A percentile compares a stretch with the other conserved stretches of the same genome.
Conservation (phyloP, 2,888 invertebrate genomes). For the Calliopum simillimum region DNA sequence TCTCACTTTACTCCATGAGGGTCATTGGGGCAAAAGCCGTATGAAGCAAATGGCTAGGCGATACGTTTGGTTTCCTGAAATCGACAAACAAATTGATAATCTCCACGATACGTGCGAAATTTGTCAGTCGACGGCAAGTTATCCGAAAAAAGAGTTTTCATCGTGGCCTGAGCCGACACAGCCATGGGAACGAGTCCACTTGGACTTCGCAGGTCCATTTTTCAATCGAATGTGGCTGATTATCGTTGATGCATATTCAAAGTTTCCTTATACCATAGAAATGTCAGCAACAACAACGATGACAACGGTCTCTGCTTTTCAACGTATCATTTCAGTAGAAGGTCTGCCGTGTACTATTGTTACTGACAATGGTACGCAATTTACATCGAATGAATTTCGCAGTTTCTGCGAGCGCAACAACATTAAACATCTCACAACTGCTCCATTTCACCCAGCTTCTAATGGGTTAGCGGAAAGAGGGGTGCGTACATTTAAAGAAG, state of each 20-base stretch:
- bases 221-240: slow-evolving; percentile 41
- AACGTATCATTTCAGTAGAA: slow-evolving; percentile 48
- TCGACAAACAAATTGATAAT: slow-evolving; percentile 29
- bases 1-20: slow-evolving; percentile 30
- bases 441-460: slow-evolving; percentile 48
- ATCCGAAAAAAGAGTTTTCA: slow-evolving; percentile 20
- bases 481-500: slow-evolving; percentile 43
- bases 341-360: slow-evolving; percentile 48
- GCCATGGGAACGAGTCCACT: slow-evolving; percentile 35
- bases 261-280: slow-evolving; percentile 34
- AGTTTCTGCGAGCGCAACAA: slow-evolving; percentile 46
- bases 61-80: slow-evolving; percentile 35
- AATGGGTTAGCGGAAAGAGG: slow-evolving; percentile 50
- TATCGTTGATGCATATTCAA: slow-evolving; percentile 38
- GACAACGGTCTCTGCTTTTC: slow-evolving; percentile 44
- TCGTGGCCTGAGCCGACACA: slow-evolving; percentile 23
- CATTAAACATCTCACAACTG: slow-evolving; percentile 49
- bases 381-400: slow-evolving; percentile 41
- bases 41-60: slow-evolving; percentile 33
- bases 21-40: slow-evolving; percentile 35
- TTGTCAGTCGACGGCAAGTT: slow-evolving; percentile 11
- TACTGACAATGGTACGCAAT: slow-evolving; percentile 51
- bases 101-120: slow-evolving; percentile 8
- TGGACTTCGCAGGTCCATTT: slow-evolving; percentile 40
- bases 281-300: slow-evolving; percentile 44